phyloP scores from a whole-genome alignment of 92 coral and sea anemone species.

The Diadumene lineata region DNA sequence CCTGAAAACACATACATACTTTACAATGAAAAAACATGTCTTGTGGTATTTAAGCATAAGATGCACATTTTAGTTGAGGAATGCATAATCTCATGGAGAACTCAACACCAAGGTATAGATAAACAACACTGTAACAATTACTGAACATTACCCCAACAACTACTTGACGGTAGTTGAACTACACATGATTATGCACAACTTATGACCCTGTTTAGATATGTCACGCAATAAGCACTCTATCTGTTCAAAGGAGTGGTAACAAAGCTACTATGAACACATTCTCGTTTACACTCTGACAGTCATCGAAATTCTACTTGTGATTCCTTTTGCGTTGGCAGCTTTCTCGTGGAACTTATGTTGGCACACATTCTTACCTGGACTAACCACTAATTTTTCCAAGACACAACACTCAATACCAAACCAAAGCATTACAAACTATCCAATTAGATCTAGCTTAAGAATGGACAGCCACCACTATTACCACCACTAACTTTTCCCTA shows the following conservation, averaged over 20 bases:
- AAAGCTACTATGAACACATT: not conserved
- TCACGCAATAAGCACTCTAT: too few relatives aligned
- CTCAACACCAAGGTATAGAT: too few relatives aligned
- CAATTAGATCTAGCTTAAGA: not conserved
- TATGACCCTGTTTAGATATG: too few relatives aligned
- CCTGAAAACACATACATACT: constrained; percentile 49
- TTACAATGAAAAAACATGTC: too few relatives aligned
- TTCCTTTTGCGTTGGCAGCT: not conserved
- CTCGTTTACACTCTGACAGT: not conserved
- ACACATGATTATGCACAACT: too few relatives aligned
- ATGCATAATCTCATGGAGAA: too few relatives aligned
- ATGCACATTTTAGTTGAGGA: too few relatives aligned
- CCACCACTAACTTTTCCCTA: constrained; percentile 23
- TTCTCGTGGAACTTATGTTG: not conserved
- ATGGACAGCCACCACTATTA: constrained; percentile 19
- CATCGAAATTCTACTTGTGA: not conserved
- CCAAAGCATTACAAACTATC: constrained; percentile 9
- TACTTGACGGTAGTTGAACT: too few relatives aligned
- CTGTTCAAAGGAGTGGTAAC: too few relatives aligned
- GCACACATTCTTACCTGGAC: constrained; percentile 26
- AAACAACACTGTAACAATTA: too few relatives aligned
- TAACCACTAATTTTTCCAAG: constrained; percentile 14
- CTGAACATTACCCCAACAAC: too few relatives aligned
- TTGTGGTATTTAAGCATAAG: too few relatives aligned
- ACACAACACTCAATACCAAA: constrained; percentile 23